These are phyloP conservation scores for Euwallacea similis DNA, from an alignment of 1,140 invertebrate genomes.

Conservation along the genomic window DNA sequence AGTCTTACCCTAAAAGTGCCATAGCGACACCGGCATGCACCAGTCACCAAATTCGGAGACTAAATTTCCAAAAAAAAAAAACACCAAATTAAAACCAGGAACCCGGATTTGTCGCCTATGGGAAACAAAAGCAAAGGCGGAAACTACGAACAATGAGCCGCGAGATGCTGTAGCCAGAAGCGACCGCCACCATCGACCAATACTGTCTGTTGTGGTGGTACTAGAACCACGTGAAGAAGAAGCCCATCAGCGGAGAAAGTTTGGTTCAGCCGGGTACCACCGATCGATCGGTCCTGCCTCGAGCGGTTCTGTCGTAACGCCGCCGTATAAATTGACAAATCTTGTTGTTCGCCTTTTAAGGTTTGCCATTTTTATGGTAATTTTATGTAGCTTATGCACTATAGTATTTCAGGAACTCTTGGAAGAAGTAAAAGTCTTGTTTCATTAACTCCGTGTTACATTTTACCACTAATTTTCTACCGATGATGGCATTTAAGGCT, in stretches of 20 bases:
- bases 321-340: slow-evolving; percentile 2
- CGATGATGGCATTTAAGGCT: too few species aligned
- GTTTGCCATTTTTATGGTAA: too few species aligned
- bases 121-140: too few species aligned
- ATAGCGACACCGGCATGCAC: neutral
- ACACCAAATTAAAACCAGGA: slow-evolving; percentile 2
- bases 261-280: neutral
- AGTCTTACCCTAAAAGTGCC: slow-evolving; percentile 18
- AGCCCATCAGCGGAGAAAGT: slow-evolving; percentile 34
- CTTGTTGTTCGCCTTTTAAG: neutral
- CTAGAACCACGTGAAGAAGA: slow-evolving; percentile 20
- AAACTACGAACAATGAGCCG: neutral
- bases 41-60: too few species aligned
- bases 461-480: too few species aligned
- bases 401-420: too few species aligned
- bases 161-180: neutral
- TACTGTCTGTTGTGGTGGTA: slow-evolving; percentile 19
- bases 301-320: neutral
- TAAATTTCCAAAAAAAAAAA: slow-evolving; percentile 2
- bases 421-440: too few species aligned
- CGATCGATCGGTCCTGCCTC: slow-evolving; percentile 8
- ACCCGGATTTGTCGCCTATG: neutral
- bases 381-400: too few species aligned
- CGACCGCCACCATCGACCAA: slow-evolving; percentile 24
- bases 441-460: too few species aligned